Evolutionary conservation across 2,888 invertebrate species (phyloP), one percentile per base, ranked within the genome.

Genomic region (Heteromyza rotundicornis): DNA sequence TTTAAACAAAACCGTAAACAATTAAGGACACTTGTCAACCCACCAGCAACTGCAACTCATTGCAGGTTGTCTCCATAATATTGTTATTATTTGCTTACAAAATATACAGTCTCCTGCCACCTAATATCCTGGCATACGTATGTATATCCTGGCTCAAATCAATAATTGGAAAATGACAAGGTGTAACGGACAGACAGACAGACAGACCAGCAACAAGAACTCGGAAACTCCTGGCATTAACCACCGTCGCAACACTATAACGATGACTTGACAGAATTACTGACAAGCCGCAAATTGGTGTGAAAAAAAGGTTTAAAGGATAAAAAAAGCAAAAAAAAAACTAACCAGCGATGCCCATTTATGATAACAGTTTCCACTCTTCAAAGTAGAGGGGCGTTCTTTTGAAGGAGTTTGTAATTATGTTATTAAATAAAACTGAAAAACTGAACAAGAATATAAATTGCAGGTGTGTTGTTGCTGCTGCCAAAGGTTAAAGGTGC

Each of bases 361-460:
- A 36, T 53, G 57, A 61, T 61, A 61, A 40, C 10, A 17, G 19
- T 47, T 14, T 3, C 5, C 8, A 40, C 40, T 7, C 14, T 8
- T n/a, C 40, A 40, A 40, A n/a, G n/a, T n/a, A n/a, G n/a, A 40
- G 40, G 16, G 40, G 40, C 40, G 40, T 10, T n/a, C 68, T 56
- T 57, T 62, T 65, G 64, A 63, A 74, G 70, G 67, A 69, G 71
- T 71, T 67, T 73, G 73, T 77, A 77, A 77, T 77, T 76, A 78
- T 74, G 70, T 77, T 74, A 75, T 77, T 75, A 75, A 65, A 74
- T 69, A 64, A 54, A 59, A 60, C 55, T 59, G 55, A 66, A 20
- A 35, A 20, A 7, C 5, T 8, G 7, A 32, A 32, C 14, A 40
- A 40, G 14, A 7, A n/a, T n/a, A 40, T 17, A 57, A 59, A 60